A percentile compares a stretch with the other conserved stretches of the same genome.
Evolutionary conservation across 30 jellyfish, hydroid and myxozoan genomes (phyloP).

Genomic region (Mastigias papua): DNA sequence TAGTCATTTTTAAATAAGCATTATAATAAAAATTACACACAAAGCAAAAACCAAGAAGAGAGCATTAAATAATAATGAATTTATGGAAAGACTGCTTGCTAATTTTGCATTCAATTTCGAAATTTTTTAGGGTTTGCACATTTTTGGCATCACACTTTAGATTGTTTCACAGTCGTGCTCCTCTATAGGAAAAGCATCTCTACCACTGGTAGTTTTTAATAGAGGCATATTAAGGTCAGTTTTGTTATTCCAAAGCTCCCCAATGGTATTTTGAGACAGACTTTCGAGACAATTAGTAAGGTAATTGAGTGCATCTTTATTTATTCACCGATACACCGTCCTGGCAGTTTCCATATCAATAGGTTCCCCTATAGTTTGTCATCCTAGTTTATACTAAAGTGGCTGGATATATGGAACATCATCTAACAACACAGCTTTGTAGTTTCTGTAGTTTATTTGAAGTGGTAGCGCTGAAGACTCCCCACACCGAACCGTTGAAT

Average conservation of each 20-base stretch:
- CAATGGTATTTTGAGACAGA: background rate
- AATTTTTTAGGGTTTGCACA: background rate
- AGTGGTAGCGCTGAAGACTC: too few relatives aligned
- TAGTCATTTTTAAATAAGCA: background rate
- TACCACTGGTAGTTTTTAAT: background rate
- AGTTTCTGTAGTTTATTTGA: too few relatives aligned
- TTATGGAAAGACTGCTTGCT: background rate
- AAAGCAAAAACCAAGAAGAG: background rate
- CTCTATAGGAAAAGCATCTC: background rate
- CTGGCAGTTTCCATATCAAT: background rate
- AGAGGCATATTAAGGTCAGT: background rate
- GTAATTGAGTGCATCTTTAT: background rate
- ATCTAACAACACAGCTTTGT: too few relatives aligned
- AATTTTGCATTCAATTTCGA: background rate
- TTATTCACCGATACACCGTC: background rate
- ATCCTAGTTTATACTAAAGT: slow-evolving; percentile 31
- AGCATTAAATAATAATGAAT: too few relatives aligned
- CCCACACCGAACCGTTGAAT: too few relatives aligned
- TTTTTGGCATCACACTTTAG: background rate
- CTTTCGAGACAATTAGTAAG: background rate
- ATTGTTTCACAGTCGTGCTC: background rate
- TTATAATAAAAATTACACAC: background rate
- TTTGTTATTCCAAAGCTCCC: background rate
- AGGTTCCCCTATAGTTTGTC: slow-evolving; percentile 18
- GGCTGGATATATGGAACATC: too few relatives aligned